Conservation (phyloP, 2,797 vertebrate genomes). For the Lycodopsis pacificus region DNA sequence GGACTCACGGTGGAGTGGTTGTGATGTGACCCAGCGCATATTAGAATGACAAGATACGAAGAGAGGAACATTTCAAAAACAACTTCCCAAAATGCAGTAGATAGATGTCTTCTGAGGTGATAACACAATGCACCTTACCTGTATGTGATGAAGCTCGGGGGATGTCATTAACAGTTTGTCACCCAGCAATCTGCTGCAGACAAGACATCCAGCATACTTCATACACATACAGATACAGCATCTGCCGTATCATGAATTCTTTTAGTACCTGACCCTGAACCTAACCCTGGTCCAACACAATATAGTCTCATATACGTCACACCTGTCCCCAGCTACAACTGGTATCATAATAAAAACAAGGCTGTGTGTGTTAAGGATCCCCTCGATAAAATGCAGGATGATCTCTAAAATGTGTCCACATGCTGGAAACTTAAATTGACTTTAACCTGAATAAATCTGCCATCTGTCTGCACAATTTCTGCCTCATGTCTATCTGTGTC, state of each 20-base stretch:
- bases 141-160: background rate
- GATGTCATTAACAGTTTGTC: slow-evolving; percentile 10
- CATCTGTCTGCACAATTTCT: slow-evolving; percentile 20
- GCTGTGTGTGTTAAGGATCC: background rate
- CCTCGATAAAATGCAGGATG: slow-evolving; percentile 17
- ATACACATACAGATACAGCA: slow-evolving; percentile 21
- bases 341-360: slow-evolving; percentile 24
- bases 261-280: slow-evolving; percentile 23
- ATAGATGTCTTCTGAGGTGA: background rate
- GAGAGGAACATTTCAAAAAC: background rate
- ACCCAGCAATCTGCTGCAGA: slow-evolving; percentile 20
- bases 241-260: slow-evolving; percentile 52
- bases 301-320: slow-evolving; percentile 27
- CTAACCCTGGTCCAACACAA: slow-evolving; percentile 17
- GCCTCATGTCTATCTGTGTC: background rate
- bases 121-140: background rate
- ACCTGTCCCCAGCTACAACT: slow-evolving; percentile 44
- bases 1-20: background rate
- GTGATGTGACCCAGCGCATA: background rate
- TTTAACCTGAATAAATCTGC: slow-evolving; percentile 35
- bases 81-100: slow-evolving; percentile 2
- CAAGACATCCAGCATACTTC: slow-evolving; percentile 35
- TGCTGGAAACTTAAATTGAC: slow-evolving; percentile 14
- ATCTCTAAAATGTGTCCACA: slow-evolving; percentile 25
- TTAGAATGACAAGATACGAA: background rate